Evolutionary conservation across 2,888 invertebrate genomes (phyloP).

Genomic region (Drosophila gaucha): DNA sequence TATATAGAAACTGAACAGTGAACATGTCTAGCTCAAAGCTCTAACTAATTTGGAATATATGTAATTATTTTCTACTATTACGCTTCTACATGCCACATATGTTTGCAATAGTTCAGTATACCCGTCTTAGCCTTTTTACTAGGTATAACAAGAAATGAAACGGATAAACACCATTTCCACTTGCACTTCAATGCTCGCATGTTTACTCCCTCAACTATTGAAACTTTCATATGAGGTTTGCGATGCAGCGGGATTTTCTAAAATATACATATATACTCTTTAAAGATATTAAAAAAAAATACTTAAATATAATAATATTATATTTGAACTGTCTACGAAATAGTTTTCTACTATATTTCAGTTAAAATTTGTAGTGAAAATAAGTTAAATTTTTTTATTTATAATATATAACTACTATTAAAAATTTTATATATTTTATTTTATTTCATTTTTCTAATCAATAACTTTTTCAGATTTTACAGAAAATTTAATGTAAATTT

Average conservation of each 20-base stretch:
- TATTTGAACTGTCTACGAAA: no score
- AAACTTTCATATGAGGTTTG: slow-evolving; percentile 33
- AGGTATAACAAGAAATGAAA: slow-evolving; percentile 24
- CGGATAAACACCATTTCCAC: slow-evolving; percentile 76
- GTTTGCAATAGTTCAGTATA: background rate
- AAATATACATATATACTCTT: slow-evolving; percentile 6
- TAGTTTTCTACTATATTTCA: no score
- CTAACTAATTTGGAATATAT: background rate
- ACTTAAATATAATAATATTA: background rate
- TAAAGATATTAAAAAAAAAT: background rate
- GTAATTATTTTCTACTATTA: no score
- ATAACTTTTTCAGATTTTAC: no score
- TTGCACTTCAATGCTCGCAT: slow-evolving; percentile 61
- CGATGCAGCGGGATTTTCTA: background rate
- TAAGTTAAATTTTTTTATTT: no score
- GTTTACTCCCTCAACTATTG: slow-evolving; percentile 44
- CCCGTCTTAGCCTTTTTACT: background rate
- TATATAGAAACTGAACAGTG: no score
- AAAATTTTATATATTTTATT: background rate
- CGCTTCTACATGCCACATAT: background rate
- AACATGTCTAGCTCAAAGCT: no score
- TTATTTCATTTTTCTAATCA: background rate
- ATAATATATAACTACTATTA: no score
- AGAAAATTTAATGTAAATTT: no score
- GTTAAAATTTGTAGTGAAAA: no score